Percentiles rank a stretch among this genome's conserved stretches.
These are phyloP conservation scores for Sula dactylatra DNA, from an alignment of 2,113 vertebrate genomes.

Conservation along the genomic window DNA sequence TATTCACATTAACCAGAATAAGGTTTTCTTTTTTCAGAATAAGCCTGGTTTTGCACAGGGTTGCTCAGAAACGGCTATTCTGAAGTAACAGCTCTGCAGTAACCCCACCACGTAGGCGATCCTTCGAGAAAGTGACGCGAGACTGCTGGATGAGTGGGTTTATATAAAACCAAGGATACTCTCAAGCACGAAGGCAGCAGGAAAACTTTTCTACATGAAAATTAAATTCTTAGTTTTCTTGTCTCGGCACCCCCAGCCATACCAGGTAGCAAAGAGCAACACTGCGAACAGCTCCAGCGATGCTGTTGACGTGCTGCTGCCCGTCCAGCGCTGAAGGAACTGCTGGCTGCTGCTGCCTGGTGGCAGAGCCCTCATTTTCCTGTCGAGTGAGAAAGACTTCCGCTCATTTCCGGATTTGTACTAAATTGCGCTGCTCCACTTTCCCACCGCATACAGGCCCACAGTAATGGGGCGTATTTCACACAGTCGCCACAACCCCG, in stretches of 20 bases:
- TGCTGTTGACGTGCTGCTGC: neutral
- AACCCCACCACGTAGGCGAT: neutral
- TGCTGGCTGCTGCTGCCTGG: neutral
- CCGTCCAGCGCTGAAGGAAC: neutral
- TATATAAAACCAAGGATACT: neutral
- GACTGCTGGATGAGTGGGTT: neutral
- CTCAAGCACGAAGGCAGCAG: neutral
- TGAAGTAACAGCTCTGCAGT: neutral
- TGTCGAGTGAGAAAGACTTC: neutral
- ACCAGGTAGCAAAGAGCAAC: neutral
- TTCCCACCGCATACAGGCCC: accelerated
- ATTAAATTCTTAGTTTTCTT: neutral
- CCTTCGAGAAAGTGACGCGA: neutral
- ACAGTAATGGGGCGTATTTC: accelerated
- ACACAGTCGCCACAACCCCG: accelerated
- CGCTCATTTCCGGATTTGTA: accelerated
- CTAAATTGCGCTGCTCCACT: neutral
- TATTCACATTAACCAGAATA: neutral
- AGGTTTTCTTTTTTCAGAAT: neutral
- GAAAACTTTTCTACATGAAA: neutral
- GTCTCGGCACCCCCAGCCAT: accelerated
- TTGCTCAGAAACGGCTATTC: neutral
- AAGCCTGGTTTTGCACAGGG: neutral
- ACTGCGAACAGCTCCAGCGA: accelerated
- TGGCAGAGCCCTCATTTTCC: neutral